These are phyloP conservation scores for Lepidocyrtoides sp. DNA, from an alignment of 2,888 invertebrate genomes.

Conservation along the genomic window DNA sequence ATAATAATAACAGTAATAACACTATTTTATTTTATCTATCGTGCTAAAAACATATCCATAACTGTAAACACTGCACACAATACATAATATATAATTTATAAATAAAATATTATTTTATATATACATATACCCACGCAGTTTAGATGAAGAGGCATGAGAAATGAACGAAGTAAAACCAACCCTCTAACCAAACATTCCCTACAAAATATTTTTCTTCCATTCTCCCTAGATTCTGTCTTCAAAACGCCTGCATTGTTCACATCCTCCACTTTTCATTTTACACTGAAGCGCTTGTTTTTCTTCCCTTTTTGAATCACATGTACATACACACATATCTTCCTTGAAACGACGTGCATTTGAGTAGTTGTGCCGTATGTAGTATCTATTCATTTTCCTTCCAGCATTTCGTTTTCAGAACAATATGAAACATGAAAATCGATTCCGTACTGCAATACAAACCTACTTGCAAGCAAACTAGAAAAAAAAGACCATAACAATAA, in stretches of 20 bases:
- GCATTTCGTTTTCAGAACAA: constrained; percentile 42
- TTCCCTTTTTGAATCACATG: not conserved
- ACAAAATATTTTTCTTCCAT: constrained; percentile 18
- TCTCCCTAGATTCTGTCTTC: not conserved
- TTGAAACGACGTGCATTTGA: no score
- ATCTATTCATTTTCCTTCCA: constrained; percentile 10
- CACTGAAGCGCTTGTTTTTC: not conserved
- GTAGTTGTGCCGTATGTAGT: no score
- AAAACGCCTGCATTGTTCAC: not conserved
- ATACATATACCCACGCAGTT: no score
- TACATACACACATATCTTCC: not conserved
- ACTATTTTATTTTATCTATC: not conserved
- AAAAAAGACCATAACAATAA: not conserved
- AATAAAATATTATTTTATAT: no score
- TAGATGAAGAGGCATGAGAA: no score
- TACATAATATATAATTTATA: not conserved
- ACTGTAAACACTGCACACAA: no score
- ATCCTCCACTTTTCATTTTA: not conserved
- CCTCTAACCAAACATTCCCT: constrained; percentile 37
- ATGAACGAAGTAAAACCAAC: constrained; percentile 8
- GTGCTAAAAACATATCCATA: no score
- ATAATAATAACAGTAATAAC: not conserved
- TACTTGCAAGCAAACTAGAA: not conserved
- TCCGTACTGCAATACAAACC: not conserved
- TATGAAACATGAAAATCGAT: constrained; percentile 54